phyloP scores from a whole-genome alignment of 2,888 invertebrate genomes.

The Microdon myrmicae region DNA sequence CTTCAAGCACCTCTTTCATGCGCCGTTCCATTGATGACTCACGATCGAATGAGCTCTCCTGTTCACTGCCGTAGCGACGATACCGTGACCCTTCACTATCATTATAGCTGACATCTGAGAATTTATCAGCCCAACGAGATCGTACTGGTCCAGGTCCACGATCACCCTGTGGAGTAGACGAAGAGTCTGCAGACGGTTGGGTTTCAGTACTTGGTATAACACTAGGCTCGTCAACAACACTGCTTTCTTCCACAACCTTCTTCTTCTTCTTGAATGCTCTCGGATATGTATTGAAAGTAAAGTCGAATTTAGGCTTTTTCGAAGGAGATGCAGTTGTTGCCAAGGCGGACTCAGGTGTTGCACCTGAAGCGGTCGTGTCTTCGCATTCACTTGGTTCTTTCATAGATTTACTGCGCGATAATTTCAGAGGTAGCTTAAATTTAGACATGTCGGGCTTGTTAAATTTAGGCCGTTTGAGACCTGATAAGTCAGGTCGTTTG shows the following conservation, averaged over 20 bases:
- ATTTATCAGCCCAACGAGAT: conserved; percentile 69
- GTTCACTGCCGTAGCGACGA: conserved; percentile 64
- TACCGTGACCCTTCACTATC: conserved; percentile 68
- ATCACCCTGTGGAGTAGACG: conserved; percentile 73
- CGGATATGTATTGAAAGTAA: conserved; percentile 82
- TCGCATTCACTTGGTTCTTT: conserved; percentile 58
- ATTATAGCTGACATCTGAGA: conserved; percentile 67
- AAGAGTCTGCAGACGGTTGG: conserved; percentile 74
- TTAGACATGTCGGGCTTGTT: conserved; percentile 72
- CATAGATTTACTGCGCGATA: conserved; percentile 67
- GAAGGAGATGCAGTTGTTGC: conserved; percentile 69
- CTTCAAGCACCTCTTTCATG: conserved; percentile 65
- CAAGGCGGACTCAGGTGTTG: conserved; percentile 68
- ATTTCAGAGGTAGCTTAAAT: conserved; percentile 72
- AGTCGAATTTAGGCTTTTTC: conserved; percentile 73
- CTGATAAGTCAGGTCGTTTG: conserved; percentile 68
- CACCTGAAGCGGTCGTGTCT: conserved; percentile 48
- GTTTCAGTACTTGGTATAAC: conserved; percentile 69
- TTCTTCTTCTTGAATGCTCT: conserved; percentile 71
- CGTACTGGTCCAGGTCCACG: conserved; percentile 68
- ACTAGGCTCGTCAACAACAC: conserved; percentile 60
- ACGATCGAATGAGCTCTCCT: conserved; percentile 64
- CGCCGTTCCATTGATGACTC: conserved; percentile 67
- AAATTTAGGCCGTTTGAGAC: conserved; percentile 66
- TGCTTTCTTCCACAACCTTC: conserved; percentile 52